phyloP scores from a whole-genome alignment of 2,888 invertebrate genomes.

The Crioceris asparagi region DNA sequence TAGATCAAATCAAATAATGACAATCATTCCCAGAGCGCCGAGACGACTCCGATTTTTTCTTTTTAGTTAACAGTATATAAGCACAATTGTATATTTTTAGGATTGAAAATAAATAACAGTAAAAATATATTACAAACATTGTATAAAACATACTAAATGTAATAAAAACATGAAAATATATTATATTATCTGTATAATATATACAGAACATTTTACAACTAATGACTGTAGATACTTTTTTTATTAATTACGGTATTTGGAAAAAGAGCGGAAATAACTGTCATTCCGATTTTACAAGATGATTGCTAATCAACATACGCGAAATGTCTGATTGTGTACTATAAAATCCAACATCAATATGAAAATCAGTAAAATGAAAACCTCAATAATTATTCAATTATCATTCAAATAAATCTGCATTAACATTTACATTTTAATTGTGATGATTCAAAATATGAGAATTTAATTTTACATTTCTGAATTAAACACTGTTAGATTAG shows the following conservation, averaged over 20 bases:
- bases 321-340: not conserved
- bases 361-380: no score
- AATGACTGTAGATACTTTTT: conserved; percentile 31
- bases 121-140: conserved; percentile 36
- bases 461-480: no score
- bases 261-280: conserved; percentile 29
- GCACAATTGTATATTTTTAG: conserved; percentile 29
- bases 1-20: conserved; percentile 38
- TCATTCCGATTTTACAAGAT: conserved; percentile 26
- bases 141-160: conserved; percentile 37
- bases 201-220: conserved; percentile 33
- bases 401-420: no score
- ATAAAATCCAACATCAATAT: no score
- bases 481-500: no score
- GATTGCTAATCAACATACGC: conserved; percentile 21
- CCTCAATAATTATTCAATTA: no score
- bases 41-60: conserved; percentile 27
- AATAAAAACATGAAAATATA: conserved; percentile 34
- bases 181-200: conserved; percentile 35
- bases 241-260: conserved; percentile 32
- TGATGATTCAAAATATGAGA: no score
- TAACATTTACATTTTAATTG: no score
- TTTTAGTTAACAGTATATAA: conserved; percentile 31
- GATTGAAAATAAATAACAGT: conserved; percentile 36
- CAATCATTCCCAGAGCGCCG: conserved; percentile 36